Evolutionary conservation across 1,140 invertebrate genomes (phyloP).

Genomic region (Drosophila baimaii): DNA sequence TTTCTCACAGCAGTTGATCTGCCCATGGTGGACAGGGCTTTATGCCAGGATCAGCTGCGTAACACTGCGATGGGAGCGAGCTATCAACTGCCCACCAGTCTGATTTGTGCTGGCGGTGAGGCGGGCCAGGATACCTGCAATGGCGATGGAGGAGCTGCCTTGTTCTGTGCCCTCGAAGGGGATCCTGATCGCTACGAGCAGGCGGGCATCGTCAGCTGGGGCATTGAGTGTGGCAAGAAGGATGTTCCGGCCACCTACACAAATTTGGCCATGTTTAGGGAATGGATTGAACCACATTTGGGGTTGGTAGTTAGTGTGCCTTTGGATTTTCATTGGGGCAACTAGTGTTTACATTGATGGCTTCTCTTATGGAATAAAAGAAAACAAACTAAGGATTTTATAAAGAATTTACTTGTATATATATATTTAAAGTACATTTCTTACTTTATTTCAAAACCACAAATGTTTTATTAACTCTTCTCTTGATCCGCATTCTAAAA

Average conservation of each 20-base stretch:
- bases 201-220: conserved; percentile 10
- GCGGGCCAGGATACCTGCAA: conserved; percentile 80
- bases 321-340: background rate
- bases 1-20: conserved; percentile 85
- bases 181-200: background rate
- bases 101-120: conserved; percentile 87
- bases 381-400: no score
- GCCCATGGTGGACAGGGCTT: conserved; percentile 81
- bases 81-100: conserved; percentile 84
- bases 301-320: background rate
- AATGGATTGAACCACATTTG: conserved; percentile 7
- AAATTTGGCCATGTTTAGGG: background rate
- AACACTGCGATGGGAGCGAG: conserved; percentile 20
- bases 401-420: no score
- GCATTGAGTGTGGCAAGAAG: background rate
- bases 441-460: no score
- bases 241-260: conserved; percentile 9
- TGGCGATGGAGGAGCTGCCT: background rate
- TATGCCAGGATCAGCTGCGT: conserved; percentile 84
- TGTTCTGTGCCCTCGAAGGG: conserved; percentile 1
- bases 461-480: no score
- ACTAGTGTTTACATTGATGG: background rate
- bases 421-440: no score
- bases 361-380: no score
- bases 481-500: no score